Evolutionary conservation across 2,888 invertebrate species (phyloP), one percentile per base, ranked within the genome.

Genomic region (Noctua janthina): DNA sequence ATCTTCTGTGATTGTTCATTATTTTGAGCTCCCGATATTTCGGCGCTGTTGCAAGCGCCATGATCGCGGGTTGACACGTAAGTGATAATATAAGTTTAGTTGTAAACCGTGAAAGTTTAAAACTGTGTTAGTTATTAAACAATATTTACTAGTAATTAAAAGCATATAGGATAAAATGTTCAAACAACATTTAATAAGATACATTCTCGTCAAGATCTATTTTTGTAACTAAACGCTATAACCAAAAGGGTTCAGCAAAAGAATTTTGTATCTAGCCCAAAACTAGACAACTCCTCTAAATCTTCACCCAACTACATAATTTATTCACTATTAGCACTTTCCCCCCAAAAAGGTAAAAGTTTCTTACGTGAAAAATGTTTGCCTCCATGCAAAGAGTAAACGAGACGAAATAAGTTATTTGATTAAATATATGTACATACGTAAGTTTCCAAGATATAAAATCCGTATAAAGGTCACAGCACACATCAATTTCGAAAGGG

Each of bases 251-350:
- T 74, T 67, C 46, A 11, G 29, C 5, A n/a, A 56, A 78, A 66
- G 15, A 46, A 59, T 46, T 78, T 59, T 81, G 11, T 64, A 35
- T 49, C 51, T 49, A 67, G 11, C 70, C 62, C 73, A 54, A 69
- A 73, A 76, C 64, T 62, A 82, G 43, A 56, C 69, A 72, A 62
- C 71, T 73, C 74, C 56, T 74, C 46, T 74, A 74, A 85, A 82
- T 79, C 72, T 79, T 35, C 35, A 43, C 62, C 17, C 17, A 79
- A 43, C 43, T 59, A 88, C 29, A 86, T 85, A 77, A 85, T 76
- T 78, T 20, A 78, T 35, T 13, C 20, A 29, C 73, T 80, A 80
- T 74, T 73, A 79, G 66, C 29, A 68, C 64, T 46, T 74, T 72
- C 10, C 13, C 39, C 43, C 49, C 69, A 75, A 76, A 54, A 71